A percentile compares a stretch with the other conserved stretches of the same genome.
Evolutionary conservation across 2,888 invertebrate species (phyloP).

Genomic region (Pemphredon lugubris): DNA sequence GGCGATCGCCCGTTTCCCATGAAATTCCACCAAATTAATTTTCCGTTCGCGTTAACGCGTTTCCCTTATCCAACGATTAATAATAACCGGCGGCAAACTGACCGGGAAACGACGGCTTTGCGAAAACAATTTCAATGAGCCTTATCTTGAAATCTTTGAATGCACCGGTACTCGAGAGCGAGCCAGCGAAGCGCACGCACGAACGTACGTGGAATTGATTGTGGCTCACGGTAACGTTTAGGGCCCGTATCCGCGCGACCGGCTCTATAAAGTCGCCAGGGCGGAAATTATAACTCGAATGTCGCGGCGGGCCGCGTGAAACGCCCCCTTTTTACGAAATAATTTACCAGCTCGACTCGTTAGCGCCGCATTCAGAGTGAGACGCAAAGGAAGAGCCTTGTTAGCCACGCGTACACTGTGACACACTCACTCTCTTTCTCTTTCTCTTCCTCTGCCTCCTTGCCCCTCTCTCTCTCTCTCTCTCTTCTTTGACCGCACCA

Average conservation of each 20-base stretch:
- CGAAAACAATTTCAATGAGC: not conserved
- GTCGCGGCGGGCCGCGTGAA: constrained; percentile 57
- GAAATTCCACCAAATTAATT: too few relatives aligned
- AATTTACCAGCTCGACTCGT: constrained; percentile 71
- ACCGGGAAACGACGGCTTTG: constrained; percentile 3
- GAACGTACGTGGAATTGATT: constrained; percentile 59
- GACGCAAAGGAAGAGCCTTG: constrained; percentile 56
- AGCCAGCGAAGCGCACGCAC: constrained; percentile 21
- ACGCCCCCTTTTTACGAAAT: constrained; percentile 65
- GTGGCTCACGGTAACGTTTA: constrained; percentile 61
- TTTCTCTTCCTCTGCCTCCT: too few relatives aligned
- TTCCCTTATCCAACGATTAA: too few relatives aligned
- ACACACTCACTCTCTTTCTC: too few relatives aligned
- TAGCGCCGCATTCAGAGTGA: constrained; percentile 63
- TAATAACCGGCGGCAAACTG: too few relatives aligned
- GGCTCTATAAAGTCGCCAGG: constrained; percentile 71
- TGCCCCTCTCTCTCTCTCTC: too few relatives aligned
- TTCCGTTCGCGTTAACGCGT: too few relatives aligned
- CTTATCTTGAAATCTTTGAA: constrained; percentile 14
- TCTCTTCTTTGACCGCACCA: constrained; percentile 18
- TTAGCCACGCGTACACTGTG: constrained; percentile 52
- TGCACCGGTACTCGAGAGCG: constrained; percentile 8
- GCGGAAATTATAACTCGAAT: constrained; percentile 73
- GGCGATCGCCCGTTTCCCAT: too few relatives aligned
- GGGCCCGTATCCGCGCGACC: constrained; percentile 49